Conservation (phyloP, 2,888 invertebrate species). For the Phyto melanocephala region DNA sequence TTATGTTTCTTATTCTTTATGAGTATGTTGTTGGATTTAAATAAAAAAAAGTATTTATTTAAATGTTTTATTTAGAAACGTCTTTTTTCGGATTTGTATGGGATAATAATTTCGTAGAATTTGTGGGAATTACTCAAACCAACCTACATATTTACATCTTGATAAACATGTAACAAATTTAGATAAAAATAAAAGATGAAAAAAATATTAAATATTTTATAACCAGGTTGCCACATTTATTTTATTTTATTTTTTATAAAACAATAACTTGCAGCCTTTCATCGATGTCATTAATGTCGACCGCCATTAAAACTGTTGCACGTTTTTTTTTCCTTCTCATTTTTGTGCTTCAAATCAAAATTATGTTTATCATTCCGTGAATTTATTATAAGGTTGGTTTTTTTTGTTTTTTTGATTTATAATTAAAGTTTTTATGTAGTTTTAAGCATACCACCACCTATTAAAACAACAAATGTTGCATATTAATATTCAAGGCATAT, state of each 20-base stretch:
- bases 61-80: conserved; percentile 36
- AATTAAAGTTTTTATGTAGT: conserved; percentile 29
- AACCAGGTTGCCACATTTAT: conserved; percentile 44
- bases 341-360: background rate
- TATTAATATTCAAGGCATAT: too few relatives aligned
- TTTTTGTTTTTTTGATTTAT: background rate
- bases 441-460: background rate
- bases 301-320: background rate
- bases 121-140: conserved; percentile 11
- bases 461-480: background rate
- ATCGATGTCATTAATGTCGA: conserved; percentile 31
- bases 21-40: background rate
- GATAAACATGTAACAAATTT: conserved; percentile 11
- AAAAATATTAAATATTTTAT: conserved; percentile 38
- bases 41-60: too few relatives aligned
- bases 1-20: background rate
- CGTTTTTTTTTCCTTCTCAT: background rate
- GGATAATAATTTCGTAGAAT: conserved; percentile 16
- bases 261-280: conserved; percentile 48
- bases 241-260: conserved; percentile 30
- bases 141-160: conserved; percentile 6
- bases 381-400: background rate
- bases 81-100: conserved; percentile 9
- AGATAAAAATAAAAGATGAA: background rate
- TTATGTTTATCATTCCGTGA: conserved; percentile 16